phyloP scores from a whole-genome alignment of 2,888 invertebrate species.

The Ptychoptera albimana region DNA sequence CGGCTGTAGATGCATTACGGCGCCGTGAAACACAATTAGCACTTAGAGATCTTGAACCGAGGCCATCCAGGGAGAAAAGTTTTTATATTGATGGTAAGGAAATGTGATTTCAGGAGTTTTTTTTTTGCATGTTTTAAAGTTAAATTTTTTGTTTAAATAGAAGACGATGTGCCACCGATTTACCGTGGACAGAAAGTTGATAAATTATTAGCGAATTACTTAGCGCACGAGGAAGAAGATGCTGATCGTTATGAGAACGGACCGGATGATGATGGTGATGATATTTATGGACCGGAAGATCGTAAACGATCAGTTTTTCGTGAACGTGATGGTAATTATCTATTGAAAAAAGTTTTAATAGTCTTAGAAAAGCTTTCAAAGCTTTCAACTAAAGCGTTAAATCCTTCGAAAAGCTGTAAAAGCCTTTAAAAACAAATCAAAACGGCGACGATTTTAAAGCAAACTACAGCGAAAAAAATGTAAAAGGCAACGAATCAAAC shows the following conservation, averaged over 20 bases:
- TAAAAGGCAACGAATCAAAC: too few relatives aligned
- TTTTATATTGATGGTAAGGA: too few relatives aligned
- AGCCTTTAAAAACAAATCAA: too few relatives aligned
- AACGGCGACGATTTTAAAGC: too few relatives aligned
- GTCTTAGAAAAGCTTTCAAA: too few relatives aligned
- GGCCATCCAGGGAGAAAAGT: too few relatives aligned
- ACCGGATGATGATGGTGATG: constrained; percentile 24
- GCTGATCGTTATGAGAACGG: constrained; percentile 11
- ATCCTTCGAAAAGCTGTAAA: too few relatives aligned
- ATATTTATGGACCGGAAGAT: constrained; percentile 18
- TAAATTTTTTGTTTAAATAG: not conserved
- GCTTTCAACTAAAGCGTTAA: too few relatives aligned
- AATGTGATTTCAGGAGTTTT: too few relatives aligned
- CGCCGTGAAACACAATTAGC: constrained; percentile 22
- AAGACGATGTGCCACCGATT: constrained; percentile 8
- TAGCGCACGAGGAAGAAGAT: constrained; percentile 22
- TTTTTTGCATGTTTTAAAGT: too few relatives aligned
- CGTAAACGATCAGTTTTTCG: constrained; percentile 26
- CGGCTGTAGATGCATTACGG: constrained; percentile 29
- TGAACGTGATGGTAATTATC: constrained; percentile 24
- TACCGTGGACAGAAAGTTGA: constrained; percentile 19
- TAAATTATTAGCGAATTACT: constrained; percentile 26
- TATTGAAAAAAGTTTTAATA: not conserved
- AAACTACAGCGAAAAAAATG: too few relatives aligned
- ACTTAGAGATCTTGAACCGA: constrained; percentile 11